A percentile compares a stretch with the other conserved stretches of the same genome.
Evolutionary conservation across 92 coral and sea anemone genomes (phyloP).

Genomic region (Bergia sp.): DNA sequence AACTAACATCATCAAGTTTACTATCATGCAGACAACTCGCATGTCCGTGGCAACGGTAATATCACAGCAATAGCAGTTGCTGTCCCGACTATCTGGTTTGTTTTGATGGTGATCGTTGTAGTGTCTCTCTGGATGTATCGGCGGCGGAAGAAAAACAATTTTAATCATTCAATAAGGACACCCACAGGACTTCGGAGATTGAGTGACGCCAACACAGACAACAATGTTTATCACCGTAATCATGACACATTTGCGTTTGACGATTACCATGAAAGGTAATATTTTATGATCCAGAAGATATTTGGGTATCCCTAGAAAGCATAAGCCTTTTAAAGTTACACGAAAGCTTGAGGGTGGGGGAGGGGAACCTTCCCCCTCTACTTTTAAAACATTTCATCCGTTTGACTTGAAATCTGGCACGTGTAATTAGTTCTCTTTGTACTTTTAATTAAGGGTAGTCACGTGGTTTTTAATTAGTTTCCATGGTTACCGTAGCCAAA

Average conservation of each 20-base stretch:
- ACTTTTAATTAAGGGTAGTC: too few relatives aligned
- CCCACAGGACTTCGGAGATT: slow-evolving; percentile 66
- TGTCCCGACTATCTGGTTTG: slow-evolving; percentile 58
- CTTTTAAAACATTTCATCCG: too few relatives aligned
- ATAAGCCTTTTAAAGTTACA: too few relatives aligned
- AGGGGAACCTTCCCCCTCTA: too few relatives aligned
- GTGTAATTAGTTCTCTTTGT: too few relatives aligned
- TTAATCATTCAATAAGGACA: slow-evolving; percentile 11
- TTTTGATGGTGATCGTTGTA: slow-evolving; percentile 42
- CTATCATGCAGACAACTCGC: not conserved
- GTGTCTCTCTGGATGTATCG: slow-evolving; percentile 30
- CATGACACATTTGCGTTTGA: slow-evolving; percentile 38
- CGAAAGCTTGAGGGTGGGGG: too few relatives aligned
- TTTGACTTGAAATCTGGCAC: too few relatives aligned
- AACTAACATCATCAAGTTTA: not conserved
- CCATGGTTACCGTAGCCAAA: too few relatives aligned
- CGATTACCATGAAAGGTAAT: slow-evolving; percentile 47
- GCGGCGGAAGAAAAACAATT: slow-evolving; percentile 27
- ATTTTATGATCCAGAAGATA: too few relatives aligned
- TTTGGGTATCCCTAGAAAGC: too few relatives aligned
- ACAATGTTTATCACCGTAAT: slow-evolving; percentile 57
- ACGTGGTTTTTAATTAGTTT: too few relatives aligned
- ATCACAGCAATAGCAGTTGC: slow-evolving; percentile 55
- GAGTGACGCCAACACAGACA: slow-evolving; percentile 26
- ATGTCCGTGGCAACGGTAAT: not conserved